Evolutionary conservation across 2,113 vertebrate species (phyloP).

Genomic region (Melozone crissalis): DNA sequence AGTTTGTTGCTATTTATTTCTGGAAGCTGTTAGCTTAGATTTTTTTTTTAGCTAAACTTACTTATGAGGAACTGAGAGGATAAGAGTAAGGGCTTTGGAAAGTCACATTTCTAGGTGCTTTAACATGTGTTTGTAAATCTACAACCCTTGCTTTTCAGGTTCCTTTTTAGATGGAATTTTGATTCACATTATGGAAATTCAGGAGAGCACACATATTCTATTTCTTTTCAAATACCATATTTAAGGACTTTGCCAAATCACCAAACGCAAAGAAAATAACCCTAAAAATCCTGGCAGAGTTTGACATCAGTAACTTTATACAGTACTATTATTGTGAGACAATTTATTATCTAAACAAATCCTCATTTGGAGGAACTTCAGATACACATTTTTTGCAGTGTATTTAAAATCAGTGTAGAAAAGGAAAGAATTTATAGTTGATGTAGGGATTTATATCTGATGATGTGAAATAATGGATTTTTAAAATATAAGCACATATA

Average conservation of each 20-base stretch:
- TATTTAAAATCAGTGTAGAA: background rate
- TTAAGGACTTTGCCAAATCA: background rate
- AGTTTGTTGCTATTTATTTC: slow-evolving; percentile 13
- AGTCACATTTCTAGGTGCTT: background rate
- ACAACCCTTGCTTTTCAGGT: background rate
- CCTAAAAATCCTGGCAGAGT: background rate
- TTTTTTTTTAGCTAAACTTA: background rate
- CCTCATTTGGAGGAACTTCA: background rate
- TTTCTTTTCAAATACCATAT: background rate
- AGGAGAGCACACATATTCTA: background rate
- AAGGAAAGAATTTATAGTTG: background rate
- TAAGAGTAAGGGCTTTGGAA: background rate
- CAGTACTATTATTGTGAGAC: background rate
- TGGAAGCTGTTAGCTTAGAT: background rate
- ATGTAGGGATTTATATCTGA: background rate
- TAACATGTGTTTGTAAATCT: background rate
- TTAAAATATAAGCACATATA: background rate
- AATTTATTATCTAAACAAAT: background rate
- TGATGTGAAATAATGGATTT: background rate
- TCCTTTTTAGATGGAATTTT: background rate
- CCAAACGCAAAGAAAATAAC: background rate
- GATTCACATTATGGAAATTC: background rate
- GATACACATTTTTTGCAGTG: background rate
- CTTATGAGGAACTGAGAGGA: background rate
- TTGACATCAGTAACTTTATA: background rate